Base-by-base conservation (phyloP, 2,797 vertebrate genomes). In the Pyrrhura leucotis region DNA sequence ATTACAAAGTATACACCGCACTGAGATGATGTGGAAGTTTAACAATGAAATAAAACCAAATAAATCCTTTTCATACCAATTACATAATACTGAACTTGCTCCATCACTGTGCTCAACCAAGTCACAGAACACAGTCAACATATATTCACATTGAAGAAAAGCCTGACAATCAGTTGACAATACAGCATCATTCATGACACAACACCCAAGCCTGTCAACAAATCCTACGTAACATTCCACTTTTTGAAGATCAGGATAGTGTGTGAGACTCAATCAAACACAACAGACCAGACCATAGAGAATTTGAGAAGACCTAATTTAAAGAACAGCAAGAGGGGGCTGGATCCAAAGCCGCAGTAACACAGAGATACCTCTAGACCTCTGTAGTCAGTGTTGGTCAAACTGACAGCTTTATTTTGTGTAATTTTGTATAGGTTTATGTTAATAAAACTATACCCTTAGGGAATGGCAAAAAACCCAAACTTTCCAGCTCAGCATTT, bases 1-100 rank as follows among this genome's bases (percentile, higher is more conserved):
- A 94, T 98, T 96, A 83, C 19, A 88, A 93, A 82, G 85, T 29
- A 93, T 40, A 63, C 54, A 72, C 83, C 85, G 44, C 44, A n/a
- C 75, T 93, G 67, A 94, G 90, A 65, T 15, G 85, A 95, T 90
- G 87, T 58, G 77, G 71, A 96, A 67, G 23, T 87, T 88, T 74
- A 89, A 81, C 18, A 78, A 88, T 67, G 88, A 93, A 86, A 84
- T 48, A 73, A 88, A 83, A 19, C 45, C 45, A 74, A 95, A 80
- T 14, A 50, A 63, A 13, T 50, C 42, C 5, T 78, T 88, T 85
- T 78, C 76, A 80, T 23, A 79, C 23, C 23, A 14, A 6, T 88
- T 69, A 89, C 1, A 3, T 67, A 66, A 86, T 7, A 53, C 23
- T 76, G 71, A 93, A 61, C 75, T 74, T 47, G n/a, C 44, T 88